phyloP scores from a whole-genome alignment of 2,888 invertebrate species.

The Parnassius smintheus region DNA sequence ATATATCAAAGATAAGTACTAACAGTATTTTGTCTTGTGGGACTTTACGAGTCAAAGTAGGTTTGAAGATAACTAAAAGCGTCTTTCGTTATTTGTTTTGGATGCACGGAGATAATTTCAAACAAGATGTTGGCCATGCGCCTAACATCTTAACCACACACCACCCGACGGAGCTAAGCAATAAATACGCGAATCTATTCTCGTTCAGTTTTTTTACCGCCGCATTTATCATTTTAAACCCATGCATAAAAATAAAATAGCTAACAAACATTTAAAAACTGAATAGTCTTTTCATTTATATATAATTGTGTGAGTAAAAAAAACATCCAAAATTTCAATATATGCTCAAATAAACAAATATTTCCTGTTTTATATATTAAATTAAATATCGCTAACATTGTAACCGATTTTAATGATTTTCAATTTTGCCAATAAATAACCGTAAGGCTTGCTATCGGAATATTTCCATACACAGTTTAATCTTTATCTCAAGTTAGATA shows the following conservation, averaged over 20 bases:
- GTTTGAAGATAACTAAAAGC: slow-evolving; percentile 36
- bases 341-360: no score
- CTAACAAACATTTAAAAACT: no score
- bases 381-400: slow-evolving; percentile 10
- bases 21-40: slow-evolving; percentile 12
- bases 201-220: background rate
- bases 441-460: slow-evolving; percentile 21
- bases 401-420: slow-evolving; percentile 8
- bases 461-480: slow-evolving; percentile 29
- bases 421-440: slow-evolving; percentile 19
- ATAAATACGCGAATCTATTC: slow-evolving; percentile 8
- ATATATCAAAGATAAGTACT: slow-evolving; percentile 9
- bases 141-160: slow-evolving; percentile 42
- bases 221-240: slow-evolving; percentile 3
- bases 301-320: no score
- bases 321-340: no score
- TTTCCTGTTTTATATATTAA: no score
- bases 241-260: background rate
- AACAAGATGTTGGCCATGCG: slow-evolving; percentile 64
- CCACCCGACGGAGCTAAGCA: background rate
- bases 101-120: slow-evolving; percentile 53
- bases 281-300: no score
- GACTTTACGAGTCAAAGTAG: slow-evolving; percentile 11
- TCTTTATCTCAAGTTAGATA: slow-evolving; percentile 62
- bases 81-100: slow-evolving; percentile 46